Evolutionary conservation across 2,888 invertebrate genomes (phyloP), one percentile per base, ranked within the genome.

Genomic region (Tribolium freemani): DNA sequence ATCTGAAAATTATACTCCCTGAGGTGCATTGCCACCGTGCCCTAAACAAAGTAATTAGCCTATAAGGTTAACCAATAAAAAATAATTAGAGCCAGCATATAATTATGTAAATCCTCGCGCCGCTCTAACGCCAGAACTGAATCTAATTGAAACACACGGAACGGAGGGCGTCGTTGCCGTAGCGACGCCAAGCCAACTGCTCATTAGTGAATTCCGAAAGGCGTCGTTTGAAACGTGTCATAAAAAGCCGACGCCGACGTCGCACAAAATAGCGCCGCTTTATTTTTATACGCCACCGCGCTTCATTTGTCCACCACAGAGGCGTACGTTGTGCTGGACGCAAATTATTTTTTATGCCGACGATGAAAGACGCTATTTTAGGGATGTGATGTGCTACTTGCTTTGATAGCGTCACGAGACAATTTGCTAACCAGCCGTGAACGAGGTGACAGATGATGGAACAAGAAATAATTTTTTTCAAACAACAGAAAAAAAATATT

Each of bases 161-260:
- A 53, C 61, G 54, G 51, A 44, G 53, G 77, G 79, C 81, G 79
- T 79, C 80, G 83, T 83, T 72, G 74, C 81, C 79, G 83, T 81
- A 80, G 82, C 82, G 83, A 83, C 81, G 83, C 82, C 83, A 80
- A 81, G 84, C 84, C 84, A 85, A 84, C 84, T 84, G 83, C 84
- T 85, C 85, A 85, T 85, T 85, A 85, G 85, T 83, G 84, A 84
- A 85, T 85, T 85, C 85, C 84, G 82, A 83, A 81, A 84, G 85
- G 84, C 84, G 84, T 85, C 84, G 84, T 83, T 84, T 84, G 84
- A 84, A 84, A 84, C 80, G 83, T 84, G 84, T 84, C 84, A 84
- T 83, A 84, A 84, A 84, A 85, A 84, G 82, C 78, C 83, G 84
- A 80, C 84, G 83, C 77, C 80, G 80, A 78, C 83, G 77, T 74